Base-by-base conservation (phyloP, 2,888 invertebrate species). In the Drosophila nr. medialis region DNA sequence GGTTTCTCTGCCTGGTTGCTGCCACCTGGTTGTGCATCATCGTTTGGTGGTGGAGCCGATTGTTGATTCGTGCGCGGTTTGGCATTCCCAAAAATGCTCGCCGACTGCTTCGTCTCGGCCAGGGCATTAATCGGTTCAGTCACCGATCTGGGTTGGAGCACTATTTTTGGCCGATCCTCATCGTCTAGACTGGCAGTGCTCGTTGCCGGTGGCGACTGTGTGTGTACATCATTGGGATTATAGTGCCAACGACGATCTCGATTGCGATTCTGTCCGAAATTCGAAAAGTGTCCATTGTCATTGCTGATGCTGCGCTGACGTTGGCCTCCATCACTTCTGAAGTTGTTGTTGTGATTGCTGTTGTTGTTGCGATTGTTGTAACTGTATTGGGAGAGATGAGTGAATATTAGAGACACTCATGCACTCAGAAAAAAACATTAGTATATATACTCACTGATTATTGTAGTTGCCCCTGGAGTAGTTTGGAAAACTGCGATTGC, bases 81-180 rank as follows among this genome's bases (percentile, higher is more conserved):
- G 73, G 98, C 98, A 77, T 96, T 97, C 70, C 98, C 98, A 93
- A 98, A 99, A 93, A 99, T 98, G 86, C 96, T 96, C 80, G 96
- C 96, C 79, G 96, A 95, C 93, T 97, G 97, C 91, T 96, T 95
- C 74, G 97, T 96, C 81, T 96, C 95, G 54, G 98, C 98, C 85
- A 97, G 92, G 54, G 97, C 95, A 93, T 98, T 98, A 66, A 98
- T 95, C 50, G 98, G 98, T 82, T 95, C 97, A 91, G 95, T 95
- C 72, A 97, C 96, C 32, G 98, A 96, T 82, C 99, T 95, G 69
- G 98, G 98, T 92, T 95, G 93, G 77, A 99, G 94, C 89, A 96
- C 95, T 93, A 99, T 94, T 93, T 95, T 96, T 63, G 97, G 98
- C 91, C 98, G 95, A 77, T 96, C 96, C 50, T 96, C 94, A 70